Evolutionary conservation across 2,888 invertebrate species (phyloP).

Genomic region (Aelia acuminata): DNA sequence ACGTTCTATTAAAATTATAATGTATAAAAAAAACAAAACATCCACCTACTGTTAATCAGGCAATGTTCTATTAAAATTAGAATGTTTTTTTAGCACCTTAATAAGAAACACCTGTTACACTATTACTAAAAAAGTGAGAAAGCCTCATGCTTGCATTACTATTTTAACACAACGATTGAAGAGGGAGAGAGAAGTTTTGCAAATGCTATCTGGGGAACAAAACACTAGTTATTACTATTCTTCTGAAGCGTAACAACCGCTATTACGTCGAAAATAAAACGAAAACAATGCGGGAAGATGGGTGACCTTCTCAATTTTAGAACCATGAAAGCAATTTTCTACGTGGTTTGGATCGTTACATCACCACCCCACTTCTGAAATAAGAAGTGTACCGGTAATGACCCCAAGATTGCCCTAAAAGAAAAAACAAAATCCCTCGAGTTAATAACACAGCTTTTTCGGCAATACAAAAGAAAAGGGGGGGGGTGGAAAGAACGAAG

Average conservation of each 20-base stretch:
- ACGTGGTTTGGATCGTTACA: slow-evolving; percentile 3
- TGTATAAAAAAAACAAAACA: too few species aligned
- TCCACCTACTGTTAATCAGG: too few species aligned
- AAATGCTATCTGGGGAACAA: neutral
- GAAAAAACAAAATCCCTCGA: neutral
- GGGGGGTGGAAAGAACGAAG: neutral
- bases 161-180: neutral
- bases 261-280: neutral
- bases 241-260: neutral
- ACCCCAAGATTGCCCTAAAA: slow-evolving; percentile 11
- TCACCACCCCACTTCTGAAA: slow-evolving; percentile 11
- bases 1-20: too few species aligned
- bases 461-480: neutral
- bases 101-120: too few species aligned
- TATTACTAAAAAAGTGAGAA: too few species aligned
- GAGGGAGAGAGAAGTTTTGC: neutral
- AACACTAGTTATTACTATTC: neutral
- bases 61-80: too few species aligned
- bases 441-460: neutral
- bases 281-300: slow-evolving; percentile 2
- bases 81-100: too few species aligned
- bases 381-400: slow-evolving; percentile 36
- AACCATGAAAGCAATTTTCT: slow-evolving; percentile 21
- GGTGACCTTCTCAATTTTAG: slow-evolving; percentile 22
- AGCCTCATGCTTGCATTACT: neutral